These are phyloP conservation scores for Galerucella nymphaeae DNA, from an alignment of 2,888 invertebrate species.

Conservation along the genomic window DNA sequence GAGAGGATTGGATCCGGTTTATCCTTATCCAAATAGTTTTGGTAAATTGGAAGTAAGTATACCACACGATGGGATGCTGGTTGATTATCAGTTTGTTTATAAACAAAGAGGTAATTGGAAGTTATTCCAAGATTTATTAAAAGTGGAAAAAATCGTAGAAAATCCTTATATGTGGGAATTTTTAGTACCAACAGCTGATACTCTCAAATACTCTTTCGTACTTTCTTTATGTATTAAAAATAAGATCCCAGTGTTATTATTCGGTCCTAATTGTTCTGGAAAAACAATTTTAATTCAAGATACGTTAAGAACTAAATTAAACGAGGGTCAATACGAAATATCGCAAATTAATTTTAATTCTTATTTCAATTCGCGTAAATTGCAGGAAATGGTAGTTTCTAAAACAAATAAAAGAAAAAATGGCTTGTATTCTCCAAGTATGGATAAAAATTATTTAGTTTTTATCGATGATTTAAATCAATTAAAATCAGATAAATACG, in stretches of 20 bases:
- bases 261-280: constrained; percentile 73
- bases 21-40: constrained; percentile 66
- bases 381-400: constrained; percentile 67
- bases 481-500: constrained; percentile 67
- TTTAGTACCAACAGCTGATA: constrained; percentile 71
- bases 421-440: constrained; percentile 70
- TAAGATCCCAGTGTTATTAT: constrained; percentile 73
- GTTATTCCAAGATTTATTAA: constrained; percentile 69
- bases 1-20: constrained; percentile 59
- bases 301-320: constrained; percentile 64
- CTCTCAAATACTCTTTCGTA: constrained; percentile 68
- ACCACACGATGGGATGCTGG: constrained; percentile 70
- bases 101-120: constrained; percentile 72
- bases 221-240: constrained; percentile 69
- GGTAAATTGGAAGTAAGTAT: constrained; percentile 69
- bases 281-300: constrained; percentile 71
- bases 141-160: constrained; percentile 62
- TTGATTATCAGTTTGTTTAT: constrained; percentile 71
- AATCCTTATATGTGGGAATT: constrained; percentile 64
- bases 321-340: constrained; percentile 66
- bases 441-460: constrained; percentile 69
- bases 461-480: constrained; percentile 76
- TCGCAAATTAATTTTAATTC: constrained; percentile 70
- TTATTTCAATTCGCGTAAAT: constrained; percentile 66
- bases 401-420: constrained; percentile 67